These are phyloP conservation scores for Bucorvus abyssinicus DNA, from an alignment of 2,797 vertebrate species.

Conservation along the genomic window DNA sequence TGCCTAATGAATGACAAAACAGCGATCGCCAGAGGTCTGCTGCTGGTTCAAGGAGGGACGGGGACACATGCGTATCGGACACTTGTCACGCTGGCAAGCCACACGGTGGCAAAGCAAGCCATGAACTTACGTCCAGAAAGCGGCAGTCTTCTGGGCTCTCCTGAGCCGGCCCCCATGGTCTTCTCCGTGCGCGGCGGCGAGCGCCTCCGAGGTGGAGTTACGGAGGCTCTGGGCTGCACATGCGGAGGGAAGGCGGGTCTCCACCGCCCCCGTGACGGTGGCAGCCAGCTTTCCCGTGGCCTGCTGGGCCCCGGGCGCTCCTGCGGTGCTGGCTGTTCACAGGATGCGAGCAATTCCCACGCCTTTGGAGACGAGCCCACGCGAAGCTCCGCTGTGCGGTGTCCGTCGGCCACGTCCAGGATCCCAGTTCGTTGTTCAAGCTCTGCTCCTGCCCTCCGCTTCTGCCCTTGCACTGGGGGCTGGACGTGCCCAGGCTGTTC, in stretches of 20 bases:
- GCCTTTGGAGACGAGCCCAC: background rate
- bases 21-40: background rate
- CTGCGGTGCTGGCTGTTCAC: background rate
- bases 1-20: slow-evolving; percentile 75
- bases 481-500: no score
- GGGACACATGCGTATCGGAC: fast-evolving
- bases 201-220: slow-evolving; percentile 68
- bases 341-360: background rate
- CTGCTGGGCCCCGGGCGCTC: background rate
- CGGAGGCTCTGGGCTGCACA: slow-evolving; percentile 50
- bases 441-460: fast-evolving
- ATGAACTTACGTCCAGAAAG: slow-evolving; percentile 73
- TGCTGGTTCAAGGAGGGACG: fast-evolving
- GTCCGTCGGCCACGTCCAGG: fast-evolving
- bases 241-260: slow-evolving; percentile 15
- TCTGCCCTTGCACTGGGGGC: fast-evolving
- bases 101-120: background rate
- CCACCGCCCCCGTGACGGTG: background rate
- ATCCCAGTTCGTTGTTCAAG: fast-evolving
- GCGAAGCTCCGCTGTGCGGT: fast-evolving
- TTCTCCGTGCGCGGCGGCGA: background rate
- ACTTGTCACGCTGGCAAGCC: background rate
- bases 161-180: slow-evolving; percentile 70
- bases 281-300: background rate
- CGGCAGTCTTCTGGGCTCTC: slow-evolving; percentile 58